Conservation (phyloP, 2,797 vertebrate genomes). For the Phoxinus dragarum region DNA sequence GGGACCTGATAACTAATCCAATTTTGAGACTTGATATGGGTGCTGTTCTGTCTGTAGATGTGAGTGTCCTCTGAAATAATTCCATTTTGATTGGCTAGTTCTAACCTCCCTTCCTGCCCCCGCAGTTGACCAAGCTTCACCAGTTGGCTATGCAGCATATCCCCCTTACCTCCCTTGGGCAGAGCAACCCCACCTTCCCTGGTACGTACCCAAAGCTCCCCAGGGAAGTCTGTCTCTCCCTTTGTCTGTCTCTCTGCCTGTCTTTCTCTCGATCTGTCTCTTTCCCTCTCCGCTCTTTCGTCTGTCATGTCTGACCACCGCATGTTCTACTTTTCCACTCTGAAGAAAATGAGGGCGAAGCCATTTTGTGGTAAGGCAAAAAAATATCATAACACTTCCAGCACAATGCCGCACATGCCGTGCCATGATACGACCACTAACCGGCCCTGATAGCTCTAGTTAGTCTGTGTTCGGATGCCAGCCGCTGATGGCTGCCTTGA, state of each 20-base stretch:
- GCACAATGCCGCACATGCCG: slow-evolving; percentile 10
- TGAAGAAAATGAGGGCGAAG: slow-evolving; percentile 44
- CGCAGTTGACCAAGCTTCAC: slow-evolving; percentile 99
- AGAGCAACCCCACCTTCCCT: slow-evolving; percentile 98
- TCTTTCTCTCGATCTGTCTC: slow-evolving; percentile 66
- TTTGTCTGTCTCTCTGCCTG: slow-evolving; percentile 65
- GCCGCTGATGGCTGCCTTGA: background rate
- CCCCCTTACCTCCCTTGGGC: slow-evolving; percentile 98
- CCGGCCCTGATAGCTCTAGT: slow-evolving; percentile 22
- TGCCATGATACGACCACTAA: slow-evolving; percentile 8
- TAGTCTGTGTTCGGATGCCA: slow-evolving; percentile 25
- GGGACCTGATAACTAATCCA: slow-evolving; percentile 70
- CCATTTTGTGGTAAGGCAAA: slow-evolving; percentile 50
- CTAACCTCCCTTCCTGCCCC: slow-evolving; percentile 98
- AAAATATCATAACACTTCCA: slow-evolving; percentile 41
- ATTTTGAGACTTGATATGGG: slow-evolving; percentile 74
- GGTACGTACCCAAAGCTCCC: slow-evolving; percentile 96
- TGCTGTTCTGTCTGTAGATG: slow-evolving; percentile 82
- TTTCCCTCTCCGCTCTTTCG: slow-evolving; percentile 70
- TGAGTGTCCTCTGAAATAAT: slow-evolving; percentile 93
- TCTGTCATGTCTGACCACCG: slow-evolving; percentile 35
- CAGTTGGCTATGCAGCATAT: slow-evolving; percentile 99
- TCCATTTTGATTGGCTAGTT: slow-evolving; percentile 96
- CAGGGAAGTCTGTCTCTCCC: slow-evolving; percentile 90
- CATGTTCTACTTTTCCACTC: slow-evolving; percentile 47